phyloP scores from a whole-genome alignment of 2,113 vertebrate species.

The Xyliphius kryptos region DNA sequence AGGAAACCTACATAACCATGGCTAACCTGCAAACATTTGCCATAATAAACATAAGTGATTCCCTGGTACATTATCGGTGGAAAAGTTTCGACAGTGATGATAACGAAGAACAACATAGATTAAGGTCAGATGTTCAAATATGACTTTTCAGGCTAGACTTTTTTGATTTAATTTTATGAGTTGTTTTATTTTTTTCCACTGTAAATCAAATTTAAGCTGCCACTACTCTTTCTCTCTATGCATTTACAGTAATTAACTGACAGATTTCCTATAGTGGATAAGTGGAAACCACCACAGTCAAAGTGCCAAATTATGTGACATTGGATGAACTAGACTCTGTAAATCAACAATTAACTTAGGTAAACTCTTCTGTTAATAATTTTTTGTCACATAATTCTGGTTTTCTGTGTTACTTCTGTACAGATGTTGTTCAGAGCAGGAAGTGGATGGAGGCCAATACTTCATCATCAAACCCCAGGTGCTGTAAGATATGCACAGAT shows the following conservation, averaged over 20 bases:
- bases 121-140: conserved; percentile 52
- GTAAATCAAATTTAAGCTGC: too few relatives aligned
- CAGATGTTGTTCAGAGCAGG: conserved; percentile 46
- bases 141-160: not conserved
- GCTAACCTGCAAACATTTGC: conserved; percentile 53
- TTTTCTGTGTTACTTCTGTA: conserved; percentile 54
- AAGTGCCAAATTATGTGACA: too few relatives aligned
- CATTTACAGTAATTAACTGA: too few relatives aligned
- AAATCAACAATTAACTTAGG: too few relatives aligned
- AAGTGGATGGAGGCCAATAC: conserved; percentile 54
- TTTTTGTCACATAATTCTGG: too few relatives aligned
- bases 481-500: conserved; percentile 30
- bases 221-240: too few relatives aligned
- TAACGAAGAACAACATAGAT: conserved; percentile 63
- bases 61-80: conserved; percentile 75
- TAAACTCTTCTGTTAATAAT: too few relatives aligned
- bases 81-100: conserved; percentile 62
- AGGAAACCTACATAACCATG: conserved; percentile 71
- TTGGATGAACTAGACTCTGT: too few relatives aligned
- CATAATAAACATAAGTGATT: conserved; percentile 69
- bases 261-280: too few relatives aligned
- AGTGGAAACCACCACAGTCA: too few relatives aligned
- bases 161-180: not conserved
- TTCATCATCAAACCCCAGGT: conserved; percentile 72
- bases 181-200: too few relatives aligned